Evolutionary conservation across 1,140 invertebrate genomes (phyloP), one percentile per base, ranked within the genome.

Genomic region (Anagrus nilaparvatae): DNA sequence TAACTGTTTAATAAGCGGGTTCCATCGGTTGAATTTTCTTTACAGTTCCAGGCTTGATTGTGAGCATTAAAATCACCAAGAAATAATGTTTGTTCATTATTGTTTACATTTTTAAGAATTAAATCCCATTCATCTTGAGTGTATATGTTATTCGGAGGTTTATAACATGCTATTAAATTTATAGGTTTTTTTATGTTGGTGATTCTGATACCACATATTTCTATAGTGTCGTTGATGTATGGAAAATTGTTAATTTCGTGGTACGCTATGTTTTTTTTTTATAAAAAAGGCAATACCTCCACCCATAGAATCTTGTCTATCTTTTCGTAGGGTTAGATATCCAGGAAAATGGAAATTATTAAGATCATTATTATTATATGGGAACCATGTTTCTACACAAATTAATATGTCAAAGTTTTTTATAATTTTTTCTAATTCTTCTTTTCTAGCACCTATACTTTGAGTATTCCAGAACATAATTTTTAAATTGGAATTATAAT

Each of bases 51-150:
- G 5, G 10, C 2, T 9, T 20, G 2, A 30, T 31, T 40, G 14
- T 40, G 38, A 2, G 39, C 29, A 19, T 41, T 32, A 13, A 41
- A 41, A 24, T 41, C 30, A 3, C 30, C 39, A 9, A 41, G 13
- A 13, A 41, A 10, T 16, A 41, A 10, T 1, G 3, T 32, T 3
- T 28, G 3, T 10, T n/a, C 2, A 9, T 20, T 41, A 5, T 10
- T 32, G 19, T 23, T 18, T 7, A 33, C 13, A 25, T 33, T 32
- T 16, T 8, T 3, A 17, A 41, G 3, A 2, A 41, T 33, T 12
- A 9, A 18, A 12, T 32, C 8, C 39, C 39, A 41, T 10, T 33
- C 12, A 13, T 29, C n/a, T 25, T 32, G 20, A 2, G n/a, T 16
- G 2, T 32, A 9, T 13, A 9, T 33, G 13, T 13, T 17, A 10